Conservation (phyloP, 2,888 invertebrate genomes). For the Automeris io region DNA sequence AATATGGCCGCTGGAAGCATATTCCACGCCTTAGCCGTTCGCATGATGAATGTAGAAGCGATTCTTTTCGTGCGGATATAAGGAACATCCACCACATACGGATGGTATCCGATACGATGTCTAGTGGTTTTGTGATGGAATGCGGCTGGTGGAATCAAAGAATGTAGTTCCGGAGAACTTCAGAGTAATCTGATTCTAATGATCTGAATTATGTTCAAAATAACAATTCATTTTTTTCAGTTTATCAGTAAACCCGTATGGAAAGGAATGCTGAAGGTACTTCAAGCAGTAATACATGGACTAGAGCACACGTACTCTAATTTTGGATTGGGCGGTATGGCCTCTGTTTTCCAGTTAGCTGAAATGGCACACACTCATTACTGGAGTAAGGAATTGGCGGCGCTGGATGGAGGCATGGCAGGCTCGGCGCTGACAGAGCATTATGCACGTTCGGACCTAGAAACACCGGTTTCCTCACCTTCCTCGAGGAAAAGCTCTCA, state of each 20-base stretch:
- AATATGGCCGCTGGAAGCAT: too few species aligned
- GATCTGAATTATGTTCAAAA: too few species aligned
- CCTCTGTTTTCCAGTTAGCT: slow-evolving; percentile 96
- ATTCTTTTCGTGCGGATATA: too few species aligned
- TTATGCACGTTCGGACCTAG: slow-evolving; percentile 42
- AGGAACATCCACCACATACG: too few species aligned
- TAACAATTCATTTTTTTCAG: slow-evolving; percentile 57
- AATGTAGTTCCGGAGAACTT: too few species aligned
- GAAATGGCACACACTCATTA: slow-evolving; percentile 99
- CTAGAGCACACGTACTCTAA: slow-evolving; percentile 94
- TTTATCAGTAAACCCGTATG: slow-evolving; percentile 93
- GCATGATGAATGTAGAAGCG: too few species aligned
- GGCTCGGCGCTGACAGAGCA: slow-evolving; percentile 51
- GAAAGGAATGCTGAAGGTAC: slow-evolving; percentile 97
- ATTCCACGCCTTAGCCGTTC: too few species aligned
- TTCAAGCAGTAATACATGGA: slow-evolving; percentile 93
- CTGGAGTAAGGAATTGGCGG: slow-evolving; percentile 91
- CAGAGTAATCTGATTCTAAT: too few species aligned
- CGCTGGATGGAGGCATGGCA: slow-evolving; percentile 68
- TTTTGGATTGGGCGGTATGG: slow-evolving; percentile 97
- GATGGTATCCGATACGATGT: too few species aligned
- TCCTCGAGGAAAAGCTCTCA: slow-evolving; percentile 83
- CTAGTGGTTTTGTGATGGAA: too few species aligned
- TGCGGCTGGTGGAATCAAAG: too few species aligned
- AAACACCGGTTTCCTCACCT: slow-evolving; percentile 57